A percentile compares a stretch with the other conserved stretches of the same genome.
These are phyloP conservation scores for Entomobrya multifasciata DNA, from an alignment of 2,888 invertebrate genomes.

Conservation along the genomic window DNA sequence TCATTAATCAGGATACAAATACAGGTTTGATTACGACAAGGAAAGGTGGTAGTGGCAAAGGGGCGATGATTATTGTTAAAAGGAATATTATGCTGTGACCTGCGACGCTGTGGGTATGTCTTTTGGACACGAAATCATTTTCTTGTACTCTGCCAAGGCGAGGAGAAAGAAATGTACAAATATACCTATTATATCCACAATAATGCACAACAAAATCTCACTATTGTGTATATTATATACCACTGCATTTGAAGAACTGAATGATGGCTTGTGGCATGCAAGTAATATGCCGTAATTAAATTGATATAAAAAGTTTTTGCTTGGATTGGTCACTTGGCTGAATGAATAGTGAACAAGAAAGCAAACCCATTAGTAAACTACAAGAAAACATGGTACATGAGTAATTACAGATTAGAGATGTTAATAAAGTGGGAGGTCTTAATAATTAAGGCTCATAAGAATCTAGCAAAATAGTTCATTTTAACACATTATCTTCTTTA, in stretches of 20 bases:
- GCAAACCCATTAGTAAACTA: background rate
- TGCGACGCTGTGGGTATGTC: constrained; percentile 30
- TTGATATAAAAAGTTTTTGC: constrained; percentile 42
- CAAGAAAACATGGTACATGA: constrained; percentile 30
- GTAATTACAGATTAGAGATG: constrained; percentile 58
- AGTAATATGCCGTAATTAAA: constrained; percentile 44
- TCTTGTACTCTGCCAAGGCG: background rate
- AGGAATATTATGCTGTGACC: constrained; percentile 25
- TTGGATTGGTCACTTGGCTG: background rate
- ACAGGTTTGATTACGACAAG: constrained; percentile 62
- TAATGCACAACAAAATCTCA: background rate
- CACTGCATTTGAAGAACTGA: background rate
- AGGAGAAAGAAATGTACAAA: background rate
- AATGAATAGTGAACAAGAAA: background rate
- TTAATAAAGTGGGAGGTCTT: constrained; percentile 71
- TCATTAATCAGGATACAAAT: constrained; percentile 67
- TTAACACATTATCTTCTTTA: constrained; percentile 54
- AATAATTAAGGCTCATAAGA: constrained; percentile 68
- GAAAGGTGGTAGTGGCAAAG: constrained; percentile 56
- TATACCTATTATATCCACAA: background rate
- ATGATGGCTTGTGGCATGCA: background rate
- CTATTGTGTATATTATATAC: background rate
- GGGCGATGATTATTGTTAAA: constrained; percentile 50
- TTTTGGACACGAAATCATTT: background rate
- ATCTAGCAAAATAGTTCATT: constrained; percentile 70